A percentile compares a stretch with the other conserved stretches of the same genome.
Evolutionary conservation across 1,140 invertebrate genomes (phyloP).

Genomic region (Heliconius melpomene): DNA sequence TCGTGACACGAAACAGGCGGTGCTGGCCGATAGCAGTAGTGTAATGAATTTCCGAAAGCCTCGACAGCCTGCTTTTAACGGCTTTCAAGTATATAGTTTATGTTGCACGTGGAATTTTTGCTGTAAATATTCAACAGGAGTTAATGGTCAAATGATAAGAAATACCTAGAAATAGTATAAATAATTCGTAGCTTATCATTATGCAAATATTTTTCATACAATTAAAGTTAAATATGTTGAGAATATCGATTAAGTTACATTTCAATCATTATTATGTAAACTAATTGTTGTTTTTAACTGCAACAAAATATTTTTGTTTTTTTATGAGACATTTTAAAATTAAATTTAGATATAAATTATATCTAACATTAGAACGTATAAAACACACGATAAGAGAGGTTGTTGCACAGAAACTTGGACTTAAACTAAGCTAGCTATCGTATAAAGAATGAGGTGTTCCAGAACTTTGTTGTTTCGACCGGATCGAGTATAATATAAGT

Average conservation of each 20-base stretch:
- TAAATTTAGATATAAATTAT: not conserved
- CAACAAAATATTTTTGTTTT: not conserved
- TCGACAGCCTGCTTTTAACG: conserved; percentile 29
- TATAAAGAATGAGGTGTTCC: conserved; percentile 12
- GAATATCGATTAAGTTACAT: not conserved
- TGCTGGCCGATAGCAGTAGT: conserved; percentile 25
- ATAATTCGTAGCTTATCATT: not conserved
- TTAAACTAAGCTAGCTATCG: conserved; percentile 6
- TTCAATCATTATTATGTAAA: not conserved
- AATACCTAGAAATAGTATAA: not conserved
- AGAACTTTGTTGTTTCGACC: not conserved
- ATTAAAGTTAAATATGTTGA: no score
- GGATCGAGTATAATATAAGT: conserved; percentile 1
- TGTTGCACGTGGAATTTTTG: conserved; percentile 21
- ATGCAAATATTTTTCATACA: not conserved
- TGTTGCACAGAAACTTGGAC: conserved; percentile 4
- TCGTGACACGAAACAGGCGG: conserved; percentile 43
- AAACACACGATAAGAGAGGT: not conserved
- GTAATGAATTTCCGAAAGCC: conserved; percentile 30
- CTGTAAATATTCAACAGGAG: conserved; percentile 1
- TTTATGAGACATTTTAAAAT: not conserved
- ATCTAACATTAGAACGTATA: not conserved
- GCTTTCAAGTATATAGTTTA: conserved; percentile 27
- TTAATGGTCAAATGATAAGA: not conserved
- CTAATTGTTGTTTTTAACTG: not conserved